These are phyloP conservation scores for Xestia sexstrigata DNA, from an alignment of 2,888 invertebrate genomes.

Conservation along the genomic window DNA sequence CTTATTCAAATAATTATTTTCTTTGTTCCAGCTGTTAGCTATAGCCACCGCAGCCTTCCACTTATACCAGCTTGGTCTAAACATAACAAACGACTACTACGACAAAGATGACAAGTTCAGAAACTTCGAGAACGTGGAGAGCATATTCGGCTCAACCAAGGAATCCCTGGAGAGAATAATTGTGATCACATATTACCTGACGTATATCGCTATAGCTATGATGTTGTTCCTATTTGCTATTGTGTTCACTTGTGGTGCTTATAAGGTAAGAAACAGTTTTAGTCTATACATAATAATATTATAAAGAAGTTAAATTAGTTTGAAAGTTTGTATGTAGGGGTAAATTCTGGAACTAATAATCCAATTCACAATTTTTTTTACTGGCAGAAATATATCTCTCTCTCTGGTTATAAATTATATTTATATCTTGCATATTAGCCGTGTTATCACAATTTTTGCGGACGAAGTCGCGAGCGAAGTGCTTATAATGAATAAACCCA, in stretches of 20 bases:
- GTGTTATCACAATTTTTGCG: too few species aligned
- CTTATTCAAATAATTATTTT: background rate
- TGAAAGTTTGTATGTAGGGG: too few species aligned
- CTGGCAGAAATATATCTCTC: too few species aligned
- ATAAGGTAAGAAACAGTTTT: constrained; percentile 76
- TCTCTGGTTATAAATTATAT: too few species aligned
- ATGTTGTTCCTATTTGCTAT: constrained; percentile 81
- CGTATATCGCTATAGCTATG: constrained; percentile 80
- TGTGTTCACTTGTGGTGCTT: constrained; percentile 83
- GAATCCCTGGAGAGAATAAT: constrained; percentile 77
- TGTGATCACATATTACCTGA: constrained; percentile 80
- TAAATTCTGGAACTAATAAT: too few species aligned
- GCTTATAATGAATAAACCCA: background rate
- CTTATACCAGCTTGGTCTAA: constrained; percentile 80
- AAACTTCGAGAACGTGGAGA: constrained; percentile 83
- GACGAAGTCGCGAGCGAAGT: too few species aligned
- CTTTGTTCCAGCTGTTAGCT: constrained; percentile 80
- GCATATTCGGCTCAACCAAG: constrained; percentile 81
- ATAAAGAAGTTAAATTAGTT: too few species aligned
- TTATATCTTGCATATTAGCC: too few species aligned
- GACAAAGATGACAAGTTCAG: constrained; percentile 79
- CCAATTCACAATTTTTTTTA: too few species aligned
- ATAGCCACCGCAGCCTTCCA: constrained; percentile 82
- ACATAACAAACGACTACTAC: constrained; percentile 77
- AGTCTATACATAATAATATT: too few species aligned